Evolutionary conservation across 2,797 vertebrate species (phyloP).

Genomic region (Falco rusticolus): DNA sequence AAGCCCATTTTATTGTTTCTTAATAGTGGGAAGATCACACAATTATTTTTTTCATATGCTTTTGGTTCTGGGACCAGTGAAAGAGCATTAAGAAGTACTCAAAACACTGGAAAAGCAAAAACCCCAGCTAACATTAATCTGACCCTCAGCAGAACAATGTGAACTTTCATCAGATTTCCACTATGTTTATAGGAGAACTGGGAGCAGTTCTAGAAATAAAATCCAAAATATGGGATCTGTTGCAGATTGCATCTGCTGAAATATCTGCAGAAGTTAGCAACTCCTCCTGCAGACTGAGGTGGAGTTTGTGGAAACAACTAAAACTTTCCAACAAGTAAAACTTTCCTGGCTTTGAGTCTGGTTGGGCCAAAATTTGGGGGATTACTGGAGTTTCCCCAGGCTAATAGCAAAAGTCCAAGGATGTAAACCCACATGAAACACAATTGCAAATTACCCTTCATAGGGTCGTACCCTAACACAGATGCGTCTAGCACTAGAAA

Average conservation of each 20-base stretch:
- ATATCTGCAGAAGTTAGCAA: slow-evolving; percentile 31
- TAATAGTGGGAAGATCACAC: background rate
- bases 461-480: background rate
- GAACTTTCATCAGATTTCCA: slow-evolving; percentile 52
- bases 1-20: background rate
- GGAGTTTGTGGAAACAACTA: background rate
- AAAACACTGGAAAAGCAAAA: background rate
- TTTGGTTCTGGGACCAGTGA: slow-evolving; percentile 35
- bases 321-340: slow-evolving; percentile 43
- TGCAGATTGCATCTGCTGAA: slow-evolving; percentile 40
- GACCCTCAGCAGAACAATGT: background rate
- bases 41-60: background rate
- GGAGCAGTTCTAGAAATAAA: slow-evolving; percentile 57
- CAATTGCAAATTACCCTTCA: background rate
- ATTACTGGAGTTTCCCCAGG: background rate
- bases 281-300: background rate
- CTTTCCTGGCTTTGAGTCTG: slow-evolving; percentile 23
- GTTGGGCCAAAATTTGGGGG: background rate
- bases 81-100: background rate
- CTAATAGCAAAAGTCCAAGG: background rate
- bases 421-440: background rate
- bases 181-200: slow-evolving; percentile 29
- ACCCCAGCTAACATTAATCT: slow-evolving; percentile 15
- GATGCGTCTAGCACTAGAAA: background rate
- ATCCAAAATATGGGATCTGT: slow-evolving; percentile 14